Percentiles rank a stretch among this genome's conserved stretches.
These are phyloP conservation scores for Procambarus virginalis DNA, from an alignment of 1,140 invertebrate species.

Conservation along the genomic window DNA sequence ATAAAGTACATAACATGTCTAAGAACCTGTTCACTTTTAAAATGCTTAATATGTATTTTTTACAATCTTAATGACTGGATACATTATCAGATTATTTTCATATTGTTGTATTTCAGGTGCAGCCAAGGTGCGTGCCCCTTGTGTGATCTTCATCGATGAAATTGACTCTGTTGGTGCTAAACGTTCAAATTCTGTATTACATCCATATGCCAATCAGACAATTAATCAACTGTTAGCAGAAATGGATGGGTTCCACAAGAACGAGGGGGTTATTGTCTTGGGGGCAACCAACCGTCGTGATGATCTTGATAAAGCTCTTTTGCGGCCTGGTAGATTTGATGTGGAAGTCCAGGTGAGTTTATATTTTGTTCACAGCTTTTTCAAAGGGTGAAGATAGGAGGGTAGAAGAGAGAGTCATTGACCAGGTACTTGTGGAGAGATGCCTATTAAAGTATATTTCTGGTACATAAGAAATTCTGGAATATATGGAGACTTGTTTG, in stretches of 20 bases:
- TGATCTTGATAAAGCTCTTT: constrained; percentile 96
- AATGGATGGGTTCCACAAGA: constrained; percentile 89
- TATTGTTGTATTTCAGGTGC: constrained; percentile 79
- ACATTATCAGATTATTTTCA: too few relatives aligned
- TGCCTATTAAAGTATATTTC: too few relatives aligned
- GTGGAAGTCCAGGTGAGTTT: constrained; percentile 84
- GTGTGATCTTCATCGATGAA: constrained; percentile 99
- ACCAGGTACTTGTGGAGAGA: too few relatives aligned
- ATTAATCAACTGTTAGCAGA: constrained; percentile 98
- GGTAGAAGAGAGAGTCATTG: too few relatives aligned
- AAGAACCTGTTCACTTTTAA: too few relatives aligned
- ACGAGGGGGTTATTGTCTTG: constrained; percentile 85
- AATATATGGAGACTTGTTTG: too few relatives aligned
- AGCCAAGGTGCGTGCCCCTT: constrained; percentile 95
- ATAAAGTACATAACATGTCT: too few relatives aligned
- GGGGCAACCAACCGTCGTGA: constrained; percentile 97
- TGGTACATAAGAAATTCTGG: too few relatives aligned
- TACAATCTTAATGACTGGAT: too few relatives aligned
- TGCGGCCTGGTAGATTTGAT: constrained; percentile 97
- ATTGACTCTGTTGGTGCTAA: constrained; percentile 99
- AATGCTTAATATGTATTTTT: too few relatives aligned
- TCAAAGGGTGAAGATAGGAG: too few relatives aligned
- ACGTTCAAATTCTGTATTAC: constrained; percentile 94
- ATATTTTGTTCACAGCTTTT: neutral
- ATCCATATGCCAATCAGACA: constrained; percentile 99